Evolutionary conservation across 2,797 vertebrate genomes (phyloP).

Genomic region (Anguilla megastoma): DNA sequence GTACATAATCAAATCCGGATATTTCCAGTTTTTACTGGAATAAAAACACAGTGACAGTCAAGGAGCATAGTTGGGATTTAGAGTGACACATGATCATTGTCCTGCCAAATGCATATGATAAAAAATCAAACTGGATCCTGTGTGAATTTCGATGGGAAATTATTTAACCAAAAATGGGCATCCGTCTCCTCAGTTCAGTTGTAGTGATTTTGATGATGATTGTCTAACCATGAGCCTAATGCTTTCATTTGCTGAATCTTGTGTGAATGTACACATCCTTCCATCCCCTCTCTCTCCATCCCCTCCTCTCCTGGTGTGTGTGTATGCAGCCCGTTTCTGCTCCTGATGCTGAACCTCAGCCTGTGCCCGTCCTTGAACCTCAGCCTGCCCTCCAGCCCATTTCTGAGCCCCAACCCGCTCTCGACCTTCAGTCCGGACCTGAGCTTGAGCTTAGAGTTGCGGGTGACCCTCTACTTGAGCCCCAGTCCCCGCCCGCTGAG

Average conservation of each 20-base stretch:
- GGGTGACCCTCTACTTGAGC: constrained; percentile 10
- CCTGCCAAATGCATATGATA: neutral
- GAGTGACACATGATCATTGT: constrained; percentile 5
- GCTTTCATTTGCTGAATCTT: constrained; percentile 40
- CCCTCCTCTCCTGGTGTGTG: constrained; percentile 42
- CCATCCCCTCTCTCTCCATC: constrained; percentile 46
- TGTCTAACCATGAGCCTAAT: neutral
- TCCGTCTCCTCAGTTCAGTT: neutral
- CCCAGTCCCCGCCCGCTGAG: neutral
- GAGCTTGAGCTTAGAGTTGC: constrained; percentile 3
- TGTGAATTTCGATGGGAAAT: neutral
- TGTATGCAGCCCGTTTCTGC: constrained; percentile 65
- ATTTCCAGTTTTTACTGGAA: neutral
- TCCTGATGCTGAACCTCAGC: neutral
- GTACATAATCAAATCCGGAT: neutral
- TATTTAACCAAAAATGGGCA: neutral
- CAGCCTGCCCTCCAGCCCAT: neutral
- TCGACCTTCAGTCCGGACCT: constrained; percentile 4
- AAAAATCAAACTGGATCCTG: neutral
- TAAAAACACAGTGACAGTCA: neutral
- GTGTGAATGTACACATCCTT: constrained; percentile 46
- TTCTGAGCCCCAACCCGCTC: constrained; percentile 2
- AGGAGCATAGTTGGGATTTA: constrained; percentile 20
- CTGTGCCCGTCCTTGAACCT: neutral
- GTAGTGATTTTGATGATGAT: constrained; percentile 27